Percentiles rank a stretch among this genome's conserved stretches.
phyloP scores from a whole-genome alignment of 1,140 invertebrate species.

The Pentalonia nigronervosa region DNA sequence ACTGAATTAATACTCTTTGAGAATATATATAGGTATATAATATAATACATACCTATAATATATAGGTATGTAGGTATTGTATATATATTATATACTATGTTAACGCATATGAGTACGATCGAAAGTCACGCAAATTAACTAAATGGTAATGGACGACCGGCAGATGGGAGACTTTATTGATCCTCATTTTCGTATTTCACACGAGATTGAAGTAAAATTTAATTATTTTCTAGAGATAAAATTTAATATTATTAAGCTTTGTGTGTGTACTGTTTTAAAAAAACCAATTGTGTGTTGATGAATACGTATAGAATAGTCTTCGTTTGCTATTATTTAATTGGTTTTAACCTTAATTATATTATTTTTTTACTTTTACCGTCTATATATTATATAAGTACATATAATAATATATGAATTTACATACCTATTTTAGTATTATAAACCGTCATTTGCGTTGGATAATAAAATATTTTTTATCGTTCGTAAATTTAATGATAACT shows the following conservation, averaged over 20 bases:
- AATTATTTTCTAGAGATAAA: not conserved
- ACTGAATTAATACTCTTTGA: not conserved
- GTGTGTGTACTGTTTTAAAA: not conserved
- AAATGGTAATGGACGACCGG: not conserved
- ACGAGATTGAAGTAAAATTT: not conserved
- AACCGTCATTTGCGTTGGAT: not conserved
- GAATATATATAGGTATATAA: too few relatives aligned
- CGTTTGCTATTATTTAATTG: not conserved
- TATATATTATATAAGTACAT: not conserved
- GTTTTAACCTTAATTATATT: not conserved
- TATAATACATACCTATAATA: too few relatives aligned
- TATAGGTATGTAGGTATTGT: too few relatives aligned
- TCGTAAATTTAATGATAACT: not conserved
- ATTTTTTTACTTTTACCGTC: not conserved
- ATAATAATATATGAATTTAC: not conserved
- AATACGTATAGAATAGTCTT: not conserved
- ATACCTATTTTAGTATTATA: conserved; percentile 1
- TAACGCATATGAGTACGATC: not conserved
- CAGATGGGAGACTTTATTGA: not conserved
- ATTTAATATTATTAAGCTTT: not conserved
- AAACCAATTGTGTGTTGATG: not conserved
- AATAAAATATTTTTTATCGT: not conserved
- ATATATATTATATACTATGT: too few relatives aligned
- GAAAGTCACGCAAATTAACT: not conserved
- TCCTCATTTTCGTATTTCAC: not conserved